Evolutionary conservation across 2,797 vertebrate genomes (phyloP).

Genomic region (Macropodus opercularis): DNA sequence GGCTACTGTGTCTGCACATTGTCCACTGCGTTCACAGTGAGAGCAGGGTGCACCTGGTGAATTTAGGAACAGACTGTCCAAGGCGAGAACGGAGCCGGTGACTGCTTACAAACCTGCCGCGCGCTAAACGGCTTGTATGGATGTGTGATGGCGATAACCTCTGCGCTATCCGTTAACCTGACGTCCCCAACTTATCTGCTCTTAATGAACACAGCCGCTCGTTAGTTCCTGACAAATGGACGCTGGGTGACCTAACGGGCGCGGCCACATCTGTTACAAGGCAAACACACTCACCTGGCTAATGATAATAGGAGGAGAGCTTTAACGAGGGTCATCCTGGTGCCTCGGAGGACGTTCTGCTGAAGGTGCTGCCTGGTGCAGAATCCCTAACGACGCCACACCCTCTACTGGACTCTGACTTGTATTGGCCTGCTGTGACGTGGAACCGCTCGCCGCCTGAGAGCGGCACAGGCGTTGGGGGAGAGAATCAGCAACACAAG

Average conservation of each 20-base stretch:
- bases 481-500: constrained; percentile 60
- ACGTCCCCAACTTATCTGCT: constrained; percentile 29
- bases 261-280: constrained; percentile 27
- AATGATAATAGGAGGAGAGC: constrained; percentile 39
- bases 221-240: constrained; percentile 59
- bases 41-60: constrained; percentile 31
- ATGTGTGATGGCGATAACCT: constrained; percentile 28
- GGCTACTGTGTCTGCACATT: no score
- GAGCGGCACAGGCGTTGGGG: constrained; percentile 51
- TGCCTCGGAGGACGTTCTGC: constrained; percentile 5
- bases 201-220: constrained; percentile 58
- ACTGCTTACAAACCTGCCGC: background rate
- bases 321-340: constrained; percentile 52
- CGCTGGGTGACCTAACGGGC: constrained; percentile 28
- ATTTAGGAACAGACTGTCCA: constrained; percentile 8
- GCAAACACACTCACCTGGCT: constrained; percentile 26
- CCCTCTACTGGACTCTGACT: no score
- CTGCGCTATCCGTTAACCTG: constrained; percentile 30
- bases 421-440: constrained; percentile 38
- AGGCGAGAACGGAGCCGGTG: constrained; percentile 17
- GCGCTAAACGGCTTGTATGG: background rate
- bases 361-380: constrained; percentile 14
- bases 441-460: constrained; percentile 51
- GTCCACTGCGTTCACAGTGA: constrained; percentile 16
- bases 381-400: constrained; percentile 45